Percentiles rank a stretch among this genome's conserved stretches.
Evolutionary conservation across 30 jellyfish, hydroid and myxozoan genomes (phyloP).

Genomic region (Mastigias papua): DNA sequence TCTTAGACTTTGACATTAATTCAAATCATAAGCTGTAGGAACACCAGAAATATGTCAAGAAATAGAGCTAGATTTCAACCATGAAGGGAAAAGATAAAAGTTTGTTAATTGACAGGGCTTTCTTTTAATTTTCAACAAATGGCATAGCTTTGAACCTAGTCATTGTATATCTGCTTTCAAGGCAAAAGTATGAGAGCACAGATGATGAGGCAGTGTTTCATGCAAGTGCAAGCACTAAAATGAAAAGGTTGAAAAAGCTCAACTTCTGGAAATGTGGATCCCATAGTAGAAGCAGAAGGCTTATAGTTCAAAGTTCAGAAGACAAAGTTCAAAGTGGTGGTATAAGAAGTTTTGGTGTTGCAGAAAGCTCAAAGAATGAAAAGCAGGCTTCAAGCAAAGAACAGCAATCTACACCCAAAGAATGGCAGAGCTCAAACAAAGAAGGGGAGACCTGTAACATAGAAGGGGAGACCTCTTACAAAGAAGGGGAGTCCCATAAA

Average conservation of each 20-base stretch:
- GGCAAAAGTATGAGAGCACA: slow-evolving; percentile 45
- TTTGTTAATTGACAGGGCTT: too few relatives aligned
- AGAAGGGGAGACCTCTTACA: too few relatives aligned
- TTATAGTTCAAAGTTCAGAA: neutral
- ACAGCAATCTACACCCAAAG: too few relatives aligned
- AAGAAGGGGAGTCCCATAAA: too few relatives aligned
- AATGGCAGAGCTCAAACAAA: too few relatives aligned
- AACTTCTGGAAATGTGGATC: neutral
- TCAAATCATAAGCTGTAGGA: too few relatives aligned
- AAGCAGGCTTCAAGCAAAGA: neutral
- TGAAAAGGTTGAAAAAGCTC: neutral
- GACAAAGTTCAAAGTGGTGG: neutral
- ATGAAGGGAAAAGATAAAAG: too few relatives aligned
- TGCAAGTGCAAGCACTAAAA: neutral
- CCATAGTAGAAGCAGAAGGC: neutral
- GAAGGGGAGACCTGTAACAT: neutral
- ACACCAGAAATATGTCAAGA: too few relatives aligned
- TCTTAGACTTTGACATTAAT: too few relatives aligned
- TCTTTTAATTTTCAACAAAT: too few relatives aligned
- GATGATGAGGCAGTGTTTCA: slow-evolving; percentile 2
- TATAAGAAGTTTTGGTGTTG: neutral
- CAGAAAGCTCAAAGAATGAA: neutral
- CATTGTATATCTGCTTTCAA: neutral
- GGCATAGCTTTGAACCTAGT: too few relatives aligned
- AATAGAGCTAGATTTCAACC: too few relatives aligned